phyloP scores from a whole-genome alignment of 2,113 vertebrate species.

The Laticauda laticaudata region DNA sequence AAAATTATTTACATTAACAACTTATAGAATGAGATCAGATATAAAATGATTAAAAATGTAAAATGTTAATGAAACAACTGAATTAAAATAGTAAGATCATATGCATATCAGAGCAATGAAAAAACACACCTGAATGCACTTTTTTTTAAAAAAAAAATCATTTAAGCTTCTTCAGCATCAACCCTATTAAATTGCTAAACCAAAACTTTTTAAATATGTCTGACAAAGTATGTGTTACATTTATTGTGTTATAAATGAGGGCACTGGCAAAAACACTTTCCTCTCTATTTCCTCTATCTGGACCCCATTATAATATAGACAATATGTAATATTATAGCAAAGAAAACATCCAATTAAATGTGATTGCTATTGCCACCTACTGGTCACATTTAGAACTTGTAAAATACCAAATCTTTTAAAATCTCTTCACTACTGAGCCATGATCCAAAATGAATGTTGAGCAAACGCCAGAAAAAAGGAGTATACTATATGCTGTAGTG shows the following conservation, averaged over 20 bases:
- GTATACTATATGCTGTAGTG: not conserved
- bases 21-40: not conserved
- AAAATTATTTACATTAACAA: not conserved
- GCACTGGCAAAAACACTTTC: not conserved
- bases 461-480: not conserved
- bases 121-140: not conserved
- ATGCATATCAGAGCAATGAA: not conserved
- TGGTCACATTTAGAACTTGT: not conserved
- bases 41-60: not conserved
- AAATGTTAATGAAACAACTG: not conserved
- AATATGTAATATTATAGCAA: not conserved
- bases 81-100: not conserved
- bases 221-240: not conserved
- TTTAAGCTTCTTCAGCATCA: not conserved
- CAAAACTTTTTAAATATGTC: not conserved
- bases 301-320: not conserved
- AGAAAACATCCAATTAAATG: not conserved
- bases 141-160: not conserved
- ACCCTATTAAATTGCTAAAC: not conserved
- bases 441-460: not conserved
- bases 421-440: not conserved
- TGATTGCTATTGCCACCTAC: constrained; percentile 56
- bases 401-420: not conserved
- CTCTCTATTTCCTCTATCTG: not conserved
- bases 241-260: not conserved